phyloP scores from a whole-genome alignment of 2,888 invertebrate genomes.

The Sesia bembeciformis region DNA sequence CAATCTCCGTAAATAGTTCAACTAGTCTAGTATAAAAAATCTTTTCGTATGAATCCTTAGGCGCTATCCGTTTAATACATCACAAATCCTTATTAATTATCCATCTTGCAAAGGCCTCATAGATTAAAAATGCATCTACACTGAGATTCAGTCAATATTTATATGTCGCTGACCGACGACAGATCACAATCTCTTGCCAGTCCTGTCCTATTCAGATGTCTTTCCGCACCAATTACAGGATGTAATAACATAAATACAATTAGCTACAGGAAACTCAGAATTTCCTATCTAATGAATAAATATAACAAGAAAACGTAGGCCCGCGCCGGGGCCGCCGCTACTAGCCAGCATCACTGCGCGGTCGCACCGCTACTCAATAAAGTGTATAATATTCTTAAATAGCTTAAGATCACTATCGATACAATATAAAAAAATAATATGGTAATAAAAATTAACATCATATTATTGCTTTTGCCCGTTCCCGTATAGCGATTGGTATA shows the following conservation, averaged over 20 bases:
- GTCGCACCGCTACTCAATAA: slow-evolving; percentile 69
- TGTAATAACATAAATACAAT: slow-evolving; percentile 70
- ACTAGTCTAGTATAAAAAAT: slow-evolving; percentile 73
- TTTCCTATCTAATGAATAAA: slow-evolving; percentile 73
- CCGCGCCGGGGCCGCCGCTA: slow-evolving; percentile 46
- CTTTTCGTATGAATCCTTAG: slow-evolving; percentile 75
- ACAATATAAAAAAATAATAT: slow-evolving; percentile 73
- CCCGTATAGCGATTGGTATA: slow-evolving; percentile 75
- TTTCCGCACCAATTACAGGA: slow-evolving; percentile 66
- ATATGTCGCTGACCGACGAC: slow-evolving; percentile 74
- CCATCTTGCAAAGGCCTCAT: slow-evolving; percentile 75
- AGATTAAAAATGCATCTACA: slow-evolving; percentile 75
- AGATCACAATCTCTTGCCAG: slow-evolving; percentile 74
- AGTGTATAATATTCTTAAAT: slow-evolving; percentile 47
- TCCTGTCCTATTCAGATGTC: slow-evolving; percentile 64
- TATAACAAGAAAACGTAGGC: slow-evolving; percentile 64
- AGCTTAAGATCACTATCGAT: slow-evolving; percentile 66
- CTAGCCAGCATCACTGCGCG: slow-evolving; percentile 69
- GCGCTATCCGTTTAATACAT: slow-evolving; percentile 75
- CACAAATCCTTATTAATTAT: slow-evolving; percentile 74
- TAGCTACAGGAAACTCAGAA: slow-evolving; percentile 72
- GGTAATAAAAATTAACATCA: slow-evolving; percentile 74
- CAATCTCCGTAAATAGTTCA: slow-evolving; percentile 76
- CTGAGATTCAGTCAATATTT: slow-evolving; percentile 76
- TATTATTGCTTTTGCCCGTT: slow-evolving; percentile 76